Evolutionary conservation across 2,113 vertebrate genomes (phyloP).

Genomic region (Thunnus maccoyii): DNA sequence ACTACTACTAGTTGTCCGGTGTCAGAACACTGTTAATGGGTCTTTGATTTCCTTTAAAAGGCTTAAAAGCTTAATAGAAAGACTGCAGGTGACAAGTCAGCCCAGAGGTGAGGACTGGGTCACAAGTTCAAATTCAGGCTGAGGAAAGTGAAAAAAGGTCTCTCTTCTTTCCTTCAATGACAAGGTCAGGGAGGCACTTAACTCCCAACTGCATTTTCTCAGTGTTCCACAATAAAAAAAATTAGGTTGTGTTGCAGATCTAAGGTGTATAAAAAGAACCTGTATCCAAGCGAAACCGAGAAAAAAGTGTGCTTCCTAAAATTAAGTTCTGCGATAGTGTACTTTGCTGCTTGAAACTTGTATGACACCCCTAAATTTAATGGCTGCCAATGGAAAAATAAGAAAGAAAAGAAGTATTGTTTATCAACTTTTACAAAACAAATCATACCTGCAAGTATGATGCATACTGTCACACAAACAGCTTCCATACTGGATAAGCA

Average conservation of each 20-base stretch:
- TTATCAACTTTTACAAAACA: not conserved
- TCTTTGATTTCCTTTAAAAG: constrained; percentile 83
- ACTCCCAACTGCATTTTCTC: not conserved
- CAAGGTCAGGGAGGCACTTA: not conserved
- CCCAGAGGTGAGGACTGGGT: constrained; percentile 43
- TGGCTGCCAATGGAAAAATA: not conserved
- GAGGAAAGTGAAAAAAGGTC: constrained; percentile 19
- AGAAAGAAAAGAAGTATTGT: constrained; percentile 3
- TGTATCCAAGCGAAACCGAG: not conserved
- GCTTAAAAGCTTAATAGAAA: constrained; percentile 63
- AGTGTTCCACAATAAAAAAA: no score
- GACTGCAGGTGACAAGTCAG: constrained; percentile 49
- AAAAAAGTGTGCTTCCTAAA: not conserved
- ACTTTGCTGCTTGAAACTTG: not conserved
- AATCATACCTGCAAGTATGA: not conserved
- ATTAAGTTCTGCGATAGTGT: not conserved
- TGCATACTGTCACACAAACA: constrained; percentile 32
- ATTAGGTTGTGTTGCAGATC: not conserved
- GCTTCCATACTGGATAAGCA: constrained; percentile 54
- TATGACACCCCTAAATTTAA: not conserved
- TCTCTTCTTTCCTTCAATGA: not conserved
- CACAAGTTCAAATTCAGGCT: constrained; percentile 54
- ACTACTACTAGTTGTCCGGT: constrained; percentile 60
- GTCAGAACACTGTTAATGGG: constrained; percentile 73
- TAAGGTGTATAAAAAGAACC: not conserved